Conservation (phyloP, 2,888 invertebrate genomes). For the Drosophila mercatorum region DNA sequence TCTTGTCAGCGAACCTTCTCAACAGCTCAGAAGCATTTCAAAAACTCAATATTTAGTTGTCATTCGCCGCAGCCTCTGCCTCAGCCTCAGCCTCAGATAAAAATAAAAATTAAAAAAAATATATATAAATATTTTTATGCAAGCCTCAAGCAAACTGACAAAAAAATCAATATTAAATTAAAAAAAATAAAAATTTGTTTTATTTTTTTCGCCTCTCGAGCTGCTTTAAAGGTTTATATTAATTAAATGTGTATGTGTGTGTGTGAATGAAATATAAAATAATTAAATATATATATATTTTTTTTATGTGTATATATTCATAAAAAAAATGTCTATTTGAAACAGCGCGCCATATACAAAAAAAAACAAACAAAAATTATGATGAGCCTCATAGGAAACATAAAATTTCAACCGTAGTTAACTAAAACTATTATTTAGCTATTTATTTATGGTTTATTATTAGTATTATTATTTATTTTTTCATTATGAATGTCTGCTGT, state of each 20-base stretch:
- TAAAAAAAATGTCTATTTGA: conserved; percentile 20
- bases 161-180: neutral
- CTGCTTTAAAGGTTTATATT: conserved; percentile 28
- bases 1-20: conserved; percentile 9
- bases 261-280: conserved; percentile 1
- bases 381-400: conserved; percentile 85
- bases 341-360: conserved; percentile 18
- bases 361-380: conserved; percentile 58
- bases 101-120: neutral
- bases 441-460: conserved; percentile 28
- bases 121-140: neutral
- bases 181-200: neutral
- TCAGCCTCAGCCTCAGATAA: conserved; percentile 8
- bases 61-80: conserved; percentile 41
- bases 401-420: conserved; percentile 83
- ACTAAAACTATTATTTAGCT: conserved; percentile 80
- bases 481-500: conserved; percentile 21
- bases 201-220: conserved; percentile 16
- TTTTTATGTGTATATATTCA: conserved; percentile 16
- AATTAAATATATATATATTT: neutral
- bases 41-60: conserved; percentile 22
- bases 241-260: conserved; percentile 11
- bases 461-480: conserved; percentile 28
- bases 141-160: conserved; percentile 25
- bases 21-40: conserved; percentile 27